Base-by-base conservation (phyloP, 2,888 invertebrate genomes). In the Choristoneura rosaceana region DNA sequence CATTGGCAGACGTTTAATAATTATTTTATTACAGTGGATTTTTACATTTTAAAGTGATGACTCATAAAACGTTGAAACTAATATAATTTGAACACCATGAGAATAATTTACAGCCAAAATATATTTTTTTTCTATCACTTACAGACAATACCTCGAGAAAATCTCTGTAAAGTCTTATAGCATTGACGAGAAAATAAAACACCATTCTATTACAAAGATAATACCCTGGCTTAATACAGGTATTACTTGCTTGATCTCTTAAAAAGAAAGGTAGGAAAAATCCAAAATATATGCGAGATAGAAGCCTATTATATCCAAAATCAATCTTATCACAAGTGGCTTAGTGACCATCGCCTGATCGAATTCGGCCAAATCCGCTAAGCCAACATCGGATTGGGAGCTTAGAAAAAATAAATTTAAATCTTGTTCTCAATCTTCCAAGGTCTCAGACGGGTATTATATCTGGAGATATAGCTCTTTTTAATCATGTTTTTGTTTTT, bases 281-380 rank as follows among this genome's bases (percentile, higher is more conserved):
- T 43, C 34, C 47, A 25, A 67, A 67, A 71, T 62, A 67, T 58
- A 61, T 71, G 52, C 63, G 25, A 47, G 38, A 34, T 25, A 38
- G 47, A 45, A 50, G 34, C 15, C 17, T 52, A 41, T 59, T 59
- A 64, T 59, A 64, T 61, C 55, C 43, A 52, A 64, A 73, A 64
- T 68, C 63, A 68, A 73, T 69, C 47, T 73, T 34, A 73, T 64
- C 73, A 60, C 63, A 34, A 50, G 0, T 7, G 17, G 59, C 59
- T 73, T 73, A 64, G 73, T 45, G 68, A 64, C 58, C 47, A 63
- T n/a, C 52, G 15, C 45, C 63, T 68, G 68, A 68, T 71, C 47
- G 59, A 68, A 71, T 68, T 68, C 58, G 2, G 25, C 63, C 25
- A 12, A 71, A 68, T 67, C 47, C 67, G 38, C 60, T 66, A 63